Percentiles rank a stretch among this genome's conserved stretches.
These are phyloP conservation scores for Ascaphus truei DNA, from an alignment of 2,113 vertebrate genomes.

Conservation along the genomic window DNA sequence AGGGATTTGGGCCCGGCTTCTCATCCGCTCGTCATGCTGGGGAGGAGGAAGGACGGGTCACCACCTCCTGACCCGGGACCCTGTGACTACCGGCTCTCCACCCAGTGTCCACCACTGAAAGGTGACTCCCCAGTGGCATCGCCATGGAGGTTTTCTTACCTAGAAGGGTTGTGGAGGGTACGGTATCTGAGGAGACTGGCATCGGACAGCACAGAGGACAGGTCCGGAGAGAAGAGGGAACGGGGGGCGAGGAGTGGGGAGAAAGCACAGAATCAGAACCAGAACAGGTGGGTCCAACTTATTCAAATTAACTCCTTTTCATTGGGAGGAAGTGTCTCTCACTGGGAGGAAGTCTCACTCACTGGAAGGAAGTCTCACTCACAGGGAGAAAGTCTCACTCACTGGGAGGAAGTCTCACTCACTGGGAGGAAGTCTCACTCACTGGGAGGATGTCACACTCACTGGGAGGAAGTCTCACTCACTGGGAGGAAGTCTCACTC, in stretches of 20 bases:
- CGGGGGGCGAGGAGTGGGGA: not conserved
- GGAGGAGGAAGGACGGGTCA: too few relatives aligned
- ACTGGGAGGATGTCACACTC: not conserved
- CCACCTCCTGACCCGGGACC: too few relatives aligned
- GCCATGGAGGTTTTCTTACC: constrained; percentile 54
- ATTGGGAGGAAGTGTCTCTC: not conserved
- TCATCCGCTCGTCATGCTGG: too few relatives aligned
- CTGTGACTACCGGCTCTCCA: too few relatives aligned
- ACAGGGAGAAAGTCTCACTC: not conserved
- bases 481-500: not conserved
- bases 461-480: too few relatives aligned
- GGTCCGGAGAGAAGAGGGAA: constrained; percentile 43
- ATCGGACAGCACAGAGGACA: constrained; percentile 44
- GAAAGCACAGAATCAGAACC: constrained; percentile 10
- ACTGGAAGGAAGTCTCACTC: not conserved
- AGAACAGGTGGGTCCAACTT: not conserved
- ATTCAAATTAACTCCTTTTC: constrained; percentile 33
- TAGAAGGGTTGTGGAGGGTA: constrained; percentile 72
- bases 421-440: not conserved
- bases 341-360: not conserved
- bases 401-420: not conserved
- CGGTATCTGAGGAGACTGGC: constrained; percentile 75
- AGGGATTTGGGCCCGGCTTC: too few relatives aligned
- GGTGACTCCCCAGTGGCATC: not conserved
- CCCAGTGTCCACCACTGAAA: not conserved